Conservation (phyloP, 2,888 invertebrate species). For the Tridacna gigas region DNA sequence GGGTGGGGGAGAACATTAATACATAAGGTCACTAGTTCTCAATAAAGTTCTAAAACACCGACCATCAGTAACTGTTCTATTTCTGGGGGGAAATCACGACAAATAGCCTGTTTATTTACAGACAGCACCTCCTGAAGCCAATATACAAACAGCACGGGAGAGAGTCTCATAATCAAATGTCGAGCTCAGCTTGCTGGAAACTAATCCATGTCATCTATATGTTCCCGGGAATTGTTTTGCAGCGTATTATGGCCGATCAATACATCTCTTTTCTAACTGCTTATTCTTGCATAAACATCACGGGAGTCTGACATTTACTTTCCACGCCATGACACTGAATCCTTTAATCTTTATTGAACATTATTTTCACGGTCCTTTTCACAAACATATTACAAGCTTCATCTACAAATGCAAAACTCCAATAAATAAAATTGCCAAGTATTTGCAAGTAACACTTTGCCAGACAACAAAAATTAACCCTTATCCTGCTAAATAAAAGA, state of each 20-base stretch:
- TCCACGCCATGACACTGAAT: constrained; percentile 22
- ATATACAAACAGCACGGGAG: constrained; percentile 10
- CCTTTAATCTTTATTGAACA: constrained; percentile 39
- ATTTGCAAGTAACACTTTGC: constrained; percentile 4
- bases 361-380: constrained; percentile 27
- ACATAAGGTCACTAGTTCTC: too few species aligned
- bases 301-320: constrained; percentile 20
- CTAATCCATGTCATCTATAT: constrained; percentile 20
- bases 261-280: constrained; percentile 32
- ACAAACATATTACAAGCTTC: constrained; percentile 10
- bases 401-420: neutral
- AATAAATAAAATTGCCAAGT: neutral
- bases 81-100: too few species aligned
- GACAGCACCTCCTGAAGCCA: neutral
- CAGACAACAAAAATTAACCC: neutral
- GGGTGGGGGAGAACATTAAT: too few species aligned
- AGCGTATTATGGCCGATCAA: constrained; percentile 22
- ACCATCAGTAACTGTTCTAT: too few species aligned
- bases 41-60: too few species aligned
- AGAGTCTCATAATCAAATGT: constrained; percentile 23
- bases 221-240: constrained; percentile 17
- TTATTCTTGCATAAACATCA: constrained; percentile 37
- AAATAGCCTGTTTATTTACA: neutral
- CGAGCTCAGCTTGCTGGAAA: constrained; percentile 2
- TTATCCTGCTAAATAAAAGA: too few species aligned